Percentiles rank a stretch among this genome's conserved stretches.
Evolutionary conservation across 2,797 vertebrate genomes (phyloP).

Genomic region (Alfaro cultratus): DNA sequence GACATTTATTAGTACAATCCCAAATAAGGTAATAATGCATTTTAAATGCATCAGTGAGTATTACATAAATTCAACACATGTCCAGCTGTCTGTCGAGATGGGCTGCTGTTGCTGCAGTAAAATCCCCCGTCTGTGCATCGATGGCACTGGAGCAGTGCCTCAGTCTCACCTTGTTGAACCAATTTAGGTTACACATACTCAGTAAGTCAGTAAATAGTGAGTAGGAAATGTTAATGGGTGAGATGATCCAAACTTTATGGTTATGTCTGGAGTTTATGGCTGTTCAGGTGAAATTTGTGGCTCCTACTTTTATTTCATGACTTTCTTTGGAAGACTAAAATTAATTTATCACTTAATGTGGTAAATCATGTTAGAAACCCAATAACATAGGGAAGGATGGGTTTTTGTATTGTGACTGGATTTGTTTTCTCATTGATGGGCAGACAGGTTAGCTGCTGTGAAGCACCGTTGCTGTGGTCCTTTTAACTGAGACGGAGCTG

Average conservation of each 20-base stretch:
- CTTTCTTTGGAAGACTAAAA: slow-evolving; percentile 16
- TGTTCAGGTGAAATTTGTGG: slow-evolving; percentile 16
- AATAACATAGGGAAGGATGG: background rate
- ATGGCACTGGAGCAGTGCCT: slow-evolving; percentile 13
- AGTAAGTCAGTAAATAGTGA: slow-evolving; percentile 35
- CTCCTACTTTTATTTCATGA: slow-evolving; percentile 12
- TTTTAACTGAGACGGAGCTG: background rate
- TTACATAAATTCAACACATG: background rate
- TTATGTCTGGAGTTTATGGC: slow-evolving; percentile 34
- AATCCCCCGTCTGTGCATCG: slow-evolving; percentile 7
- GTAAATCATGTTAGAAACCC: background rate
- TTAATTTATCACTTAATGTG: background rate
- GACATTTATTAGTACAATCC: background rate
- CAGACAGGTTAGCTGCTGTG: background rate
- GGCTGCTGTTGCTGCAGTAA: slow-evolving; percentile 12
- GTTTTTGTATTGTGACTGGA: background rate
- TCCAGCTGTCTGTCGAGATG: background rate
- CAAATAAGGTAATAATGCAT: background rate
- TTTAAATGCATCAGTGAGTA: background rate
- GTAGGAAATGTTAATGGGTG: slow-evolving; percentile 44
- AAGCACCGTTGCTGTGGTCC: background rate
- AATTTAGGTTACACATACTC: slow-evolving; percentile 5
- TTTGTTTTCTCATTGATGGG: background rate
- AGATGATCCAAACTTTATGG: slow-evolving; percentile 43
- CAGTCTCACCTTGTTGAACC: slow-evolving; percentile 10